Evolutionary conservation across 2,113 vertebrate species (phyloP).

Genomic region (Psittacula cyanocephala): DNA sequence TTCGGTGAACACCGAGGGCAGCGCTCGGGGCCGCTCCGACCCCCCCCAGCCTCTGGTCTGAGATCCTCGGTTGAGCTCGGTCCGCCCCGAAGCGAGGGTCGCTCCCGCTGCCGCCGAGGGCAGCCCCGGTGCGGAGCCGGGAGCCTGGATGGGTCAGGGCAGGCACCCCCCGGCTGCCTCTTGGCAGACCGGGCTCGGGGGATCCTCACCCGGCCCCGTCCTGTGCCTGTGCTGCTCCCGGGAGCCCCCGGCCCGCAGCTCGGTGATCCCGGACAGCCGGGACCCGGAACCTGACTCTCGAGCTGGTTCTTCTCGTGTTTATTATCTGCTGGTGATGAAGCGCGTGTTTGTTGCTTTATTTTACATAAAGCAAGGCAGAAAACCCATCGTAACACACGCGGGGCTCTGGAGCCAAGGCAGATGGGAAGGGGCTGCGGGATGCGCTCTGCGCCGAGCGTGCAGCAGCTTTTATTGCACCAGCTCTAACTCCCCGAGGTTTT

Average conservation of each 20-base stretch:
- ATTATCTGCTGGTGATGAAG: neutral
- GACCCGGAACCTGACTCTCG: neutral
- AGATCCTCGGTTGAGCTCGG: too few species aligned
- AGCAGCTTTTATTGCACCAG: neutral
- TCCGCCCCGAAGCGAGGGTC: neutral
- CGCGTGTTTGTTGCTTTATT: rapidly evolving
- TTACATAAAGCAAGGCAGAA: neutral
- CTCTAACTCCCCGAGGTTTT: neutral
- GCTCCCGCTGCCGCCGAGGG: neutral
- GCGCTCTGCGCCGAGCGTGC: neutral
- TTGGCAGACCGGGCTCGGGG: neutral
- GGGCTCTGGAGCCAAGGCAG: neutral
- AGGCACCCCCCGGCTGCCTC: neutral
- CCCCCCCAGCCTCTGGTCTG: neutral
- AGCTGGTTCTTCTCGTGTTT: neutral
- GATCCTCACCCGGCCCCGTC: rapidly evolving
- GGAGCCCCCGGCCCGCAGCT: neutral
- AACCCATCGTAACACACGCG: rapidly evolving
- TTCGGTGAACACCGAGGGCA: neutral
- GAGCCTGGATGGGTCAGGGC: neutral
- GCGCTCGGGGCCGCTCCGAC: neutral
- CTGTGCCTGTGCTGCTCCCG: neutral
- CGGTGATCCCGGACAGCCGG: too few species aligned
- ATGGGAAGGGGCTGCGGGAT: neutral
- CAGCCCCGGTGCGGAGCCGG: neutral